Evolutionary conservation across 2,797 vertebrate genomes (phyloP), one percentile per base, ranked within the genome.

Genomic region (Mycteria americana): DNA sequence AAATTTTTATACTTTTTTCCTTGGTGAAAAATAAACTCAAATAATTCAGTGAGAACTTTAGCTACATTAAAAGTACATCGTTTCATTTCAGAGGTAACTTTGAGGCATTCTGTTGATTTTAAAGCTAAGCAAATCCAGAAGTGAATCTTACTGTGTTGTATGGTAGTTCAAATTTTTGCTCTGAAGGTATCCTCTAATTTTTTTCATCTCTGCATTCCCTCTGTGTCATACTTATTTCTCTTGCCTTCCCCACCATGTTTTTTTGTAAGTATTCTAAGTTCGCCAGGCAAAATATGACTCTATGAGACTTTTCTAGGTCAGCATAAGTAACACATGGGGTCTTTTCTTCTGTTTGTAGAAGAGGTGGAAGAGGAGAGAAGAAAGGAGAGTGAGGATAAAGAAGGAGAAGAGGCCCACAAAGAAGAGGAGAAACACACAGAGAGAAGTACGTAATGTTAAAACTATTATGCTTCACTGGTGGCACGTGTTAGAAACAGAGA

Each of bases 371-470:
- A 46, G 24, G 88, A 94, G 35, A 63, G 7, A 67, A 85, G n/a
- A 89, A 78, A 82, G 25, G 85, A 80, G 23, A 85, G 67, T 33
- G 73, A 96, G 31, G 53, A 68, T 39, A 87, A 94, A 76, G 82
- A 78, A 59, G 68, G 37, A 78, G 96, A 96, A 43, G 94, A 92
- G 18, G 21, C 18, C 10, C 74, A 73, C 21, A 91, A 88, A 80
- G 97, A 94, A 80, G 91, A 96, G 5, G 92, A 97, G 27, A 96
- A 75, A 57, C 93, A 82, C 15, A 10, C 25, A 76, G 98, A 97
- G 77, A 97, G 11, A 95, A 96, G 98, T 98, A 96, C 0, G 87
- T 95, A 70, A 48, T 56, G 3, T 62, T 91, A 70, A 88, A 68
- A 75, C 39, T 45, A 2, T 39, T 81, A 6, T 8, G 9, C 41